Base-by-base conservation (phyloP, 92 coral and sea anemone species). In the Zoanthus sansibaricus region DNA sequence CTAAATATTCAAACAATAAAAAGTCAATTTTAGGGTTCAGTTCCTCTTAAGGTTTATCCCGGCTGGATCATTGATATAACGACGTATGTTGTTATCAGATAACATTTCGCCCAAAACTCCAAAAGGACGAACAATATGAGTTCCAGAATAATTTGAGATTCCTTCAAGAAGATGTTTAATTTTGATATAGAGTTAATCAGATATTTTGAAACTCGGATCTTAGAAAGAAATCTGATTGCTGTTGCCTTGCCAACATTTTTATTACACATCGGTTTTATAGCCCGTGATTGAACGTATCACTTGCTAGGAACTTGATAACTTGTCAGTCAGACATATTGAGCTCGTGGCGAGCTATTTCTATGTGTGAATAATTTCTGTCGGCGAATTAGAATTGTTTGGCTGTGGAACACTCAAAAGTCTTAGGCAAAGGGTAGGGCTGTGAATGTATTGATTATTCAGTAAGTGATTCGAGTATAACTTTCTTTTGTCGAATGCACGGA, bases 171-270 rank as follows among this genome's bases (percentile, higher is more conserved):
- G n/a, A 54, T 80, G 58, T 46, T 64, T 30, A 66, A 25, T 15
- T n/a, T n/a, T 64, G 73, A 64, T 80, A 80, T 16, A 62, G n/a
- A 80, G 85, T 56, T 80, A 48, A 54, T 76, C 46, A 25, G 46
- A 5, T 3, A 51, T 32, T 25, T 76, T 25, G 15, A 17, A 76
- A 76, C 52, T 55, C 47, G 25, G 82, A 54, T 56, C 12, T 49
- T n/a, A n/a, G n/a, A 18, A 51, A 52, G 31, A 25, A 52, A 20
- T 6, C 51, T 55, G 11, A 15, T 37, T 54, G 42, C 15, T 18
- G 13, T 21, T 71, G 45, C 73, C 75, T 59, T 80, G 70, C 46
- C 85, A 80, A 48, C 66, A 32, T 66, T 9, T 47, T 33, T 7
- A 62, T 31, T 32, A 30, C 48, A 62, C 31, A 44, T 8, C 12